phyloP scores from a whole-genome alignment of 1,140 invertebrate genomes.

The Tetramorium alpestre region DNA sequence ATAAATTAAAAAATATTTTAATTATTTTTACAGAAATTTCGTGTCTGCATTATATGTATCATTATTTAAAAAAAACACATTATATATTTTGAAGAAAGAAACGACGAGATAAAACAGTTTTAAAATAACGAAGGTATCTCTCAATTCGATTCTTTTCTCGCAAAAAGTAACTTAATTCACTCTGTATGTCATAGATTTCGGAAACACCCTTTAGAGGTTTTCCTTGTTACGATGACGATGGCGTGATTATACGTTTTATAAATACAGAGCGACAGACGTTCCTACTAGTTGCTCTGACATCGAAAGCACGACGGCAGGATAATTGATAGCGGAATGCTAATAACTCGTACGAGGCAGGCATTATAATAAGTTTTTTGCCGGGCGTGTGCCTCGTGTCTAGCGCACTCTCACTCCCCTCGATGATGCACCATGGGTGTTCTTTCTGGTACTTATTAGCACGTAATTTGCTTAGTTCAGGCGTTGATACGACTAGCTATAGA shows the following conservation, averaged over 20 bases:
- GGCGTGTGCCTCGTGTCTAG: slow-evolving; percentile 61
- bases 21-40: background rate
- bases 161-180: background rate
- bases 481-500: background rate
- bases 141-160: background rate
- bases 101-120: background rate
- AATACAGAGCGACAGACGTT: slow-evolving; percentile 54
- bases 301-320: slow-evolving; percentile 71
- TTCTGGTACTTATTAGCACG: slow-evolving; percentile 61
- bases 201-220: slow-evolving; percentile 24
- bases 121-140: background rate
- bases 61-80: background rate
- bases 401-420: slow-evolving; percentile 43
- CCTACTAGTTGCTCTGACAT: slow-evolving; percentile 58
- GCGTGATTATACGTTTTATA: slow-evolving; percentile 50
- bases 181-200: background rate
- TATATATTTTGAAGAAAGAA: background rate
- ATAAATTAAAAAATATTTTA: background rate
- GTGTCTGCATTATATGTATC: background rate
- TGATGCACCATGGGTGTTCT: slow-evolving; percentile 55
- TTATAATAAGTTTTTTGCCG: slow-evolving; percentile 81
- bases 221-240: slow-evolving; percentile 29
- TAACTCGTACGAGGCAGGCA: slow-evolving; percentile 81
- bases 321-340: slow-evolving; percentile 83
- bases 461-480: slow-evolving; percentile 51